These are phyloP conservation scores for Chirona hameri DNA, from an alignment of 2,888 invertebrate genomes.

Conservation along the genomic window DNA sequence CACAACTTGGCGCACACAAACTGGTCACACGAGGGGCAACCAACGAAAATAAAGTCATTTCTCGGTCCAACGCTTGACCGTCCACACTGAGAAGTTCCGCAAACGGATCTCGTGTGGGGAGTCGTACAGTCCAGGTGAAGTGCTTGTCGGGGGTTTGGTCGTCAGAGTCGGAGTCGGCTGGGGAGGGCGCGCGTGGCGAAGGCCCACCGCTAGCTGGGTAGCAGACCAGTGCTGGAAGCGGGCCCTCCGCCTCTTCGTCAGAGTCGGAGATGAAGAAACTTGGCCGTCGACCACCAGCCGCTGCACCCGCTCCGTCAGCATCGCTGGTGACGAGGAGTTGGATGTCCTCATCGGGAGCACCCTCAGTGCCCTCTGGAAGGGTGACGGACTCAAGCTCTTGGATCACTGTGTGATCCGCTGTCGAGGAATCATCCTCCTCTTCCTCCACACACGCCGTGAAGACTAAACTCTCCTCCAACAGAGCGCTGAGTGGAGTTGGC, in stretches of 20 bases:
- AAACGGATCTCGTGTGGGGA: not conserved
- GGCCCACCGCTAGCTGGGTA: not conserved
- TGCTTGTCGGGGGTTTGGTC: not conserved
- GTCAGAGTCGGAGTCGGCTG: not conserved
- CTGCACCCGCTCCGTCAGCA: not conserved
- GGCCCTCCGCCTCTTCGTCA: not conserved
- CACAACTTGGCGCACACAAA: not conserved
- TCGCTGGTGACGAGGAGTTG: not conserved
- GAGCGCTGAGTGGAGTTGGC: not conserved
- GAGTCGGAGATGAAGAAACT: constrained; percentile 1
- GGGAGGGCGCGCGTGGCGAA: not conserved
- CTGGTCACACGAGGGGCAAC: not conserved
- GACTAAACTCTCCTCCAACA: not conserved
- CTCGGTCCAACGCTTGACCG: not conserved
- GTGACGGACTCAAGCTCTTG: not conserved
- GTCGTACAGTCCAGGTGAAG: not conserved
- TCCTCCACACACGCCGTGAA: not conserved
- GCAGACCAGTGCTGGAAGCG: not conserved
- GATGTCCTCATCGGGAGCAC: not conserved
- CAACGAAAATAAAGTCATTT: not conserved
- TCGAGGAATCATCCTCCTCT: not conserved
- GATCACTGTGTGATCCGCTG: not conserved
- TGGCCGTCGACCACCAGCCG: not conserved
- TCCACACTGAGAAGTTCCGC: not conserved
- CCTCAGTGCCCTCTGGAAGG: not conserved